Evolutionary conservation across 1,140 invertebrate species (phyloP).

Genomic region (Cryptotermes secundus): DNA sequence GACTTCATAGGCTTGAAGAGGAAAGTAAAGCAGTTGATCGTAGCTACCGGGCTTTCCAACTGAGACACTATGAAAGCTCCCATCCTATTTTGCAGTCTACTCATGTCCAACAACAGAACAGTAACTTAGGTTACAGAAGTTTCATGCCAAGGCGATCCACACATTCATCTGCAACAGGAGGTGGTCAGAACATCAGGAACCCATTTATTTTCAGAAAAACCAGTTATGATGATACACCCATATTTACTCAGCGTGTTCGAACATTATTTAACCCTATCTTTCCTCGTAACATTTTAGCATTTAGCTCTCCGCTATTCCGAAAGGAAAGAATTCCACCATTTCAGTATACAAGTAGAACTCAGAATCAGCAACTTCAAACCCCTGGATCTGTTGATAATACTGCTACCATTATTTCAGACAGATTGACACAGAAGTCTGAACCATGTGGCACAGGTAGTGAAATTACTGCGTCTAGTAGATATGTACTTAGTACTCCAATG

Average conservation of each 20-base stretch:
- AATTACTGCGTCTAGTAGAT: neutral
- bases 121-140: neutral
- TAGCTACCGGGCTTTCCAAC: conserved; percentile 37
- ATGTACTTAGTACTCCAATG: neutral
- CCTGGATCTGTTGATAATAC: neutral
- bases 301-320: neutral
- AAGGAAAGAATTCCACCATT: neutral
- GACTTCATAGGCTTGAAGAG: conserved; percentile 44
- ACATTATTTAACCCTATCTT: neutral
- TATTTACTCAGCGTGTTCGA: neutral
- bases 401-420: neutral
- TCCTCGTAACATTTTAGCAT: neutral
- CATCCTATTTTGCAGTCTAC: neutral
- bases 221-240: neutral
- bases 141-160: neutral
- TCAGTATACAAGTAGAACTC: neutral
- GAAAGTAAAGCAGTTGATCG: conserved; percentile 46
- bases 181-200: neutral
- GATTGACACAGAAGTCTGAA: neutral
- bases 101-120: neutral
- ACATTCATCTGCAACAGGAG: neutral
- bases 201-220: neutral
- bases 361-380: neutral
- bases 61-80: conserved; percentile 30
- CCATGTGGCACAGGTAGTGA: no score